Base-by-base conservation (phyloP, 2,888 invertebrate species). In the Dromius quadrimaculatus region DNA sequence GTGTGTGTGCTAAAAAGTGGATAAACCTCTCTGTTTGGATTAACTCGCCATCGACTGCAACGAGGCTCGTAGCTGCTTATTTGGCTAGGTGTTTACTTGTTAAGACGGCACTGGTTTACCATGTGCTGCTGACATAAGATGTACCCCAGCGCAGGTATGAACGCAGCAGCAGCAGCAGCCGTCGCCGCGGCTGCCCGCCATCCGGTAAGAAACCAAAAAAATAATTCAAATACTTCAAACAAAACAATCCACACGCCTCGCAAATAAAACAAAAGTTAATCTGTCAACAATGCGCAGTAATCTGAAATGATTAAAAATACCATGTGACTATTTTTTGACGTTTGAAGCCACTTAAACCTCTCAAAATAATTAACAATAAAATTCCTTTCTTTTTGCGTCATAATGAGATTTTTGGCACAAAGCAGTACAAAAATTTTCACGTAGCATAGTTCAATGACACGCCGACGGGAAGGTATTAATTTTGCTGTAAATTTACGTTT, bases 71-170 rank as follows among this genome's bases (percentile, higher is more conserved):
- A 41, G 38, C 41, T 62, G 22, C 22, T 62, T 62, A 11, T 36
- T 22, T 64, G 32, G n/a, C n/a, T n/a, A n/a, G n/a, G 45, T 47
- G 45, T 28, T 45, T 23, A 32, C 20, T 64, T 64, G 62, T 47
- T 54, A 9, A 23, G 23, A 47, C 9, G 41, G 50, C 50, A 28
- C 50, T 54, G 50, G 50, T 54, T 54, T 23, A 76, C 75, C 74
- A 82, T 82, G 82, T 78, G 76, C 62, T 72, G 68, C 72, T 81
- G 81, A 83, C 82, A 78, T 78, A 87, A 87, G 85, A 93, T 93
- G 92, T 93, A 92, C 88, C 92, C 92, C 76, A 91, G 90, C 86
- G 90, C 91, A 86, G 91, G 91, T 86, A 92, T 92, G 89, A 92
- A 92, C 86, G 92, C 92, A 84, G 92, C 92, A 84, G 92, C 91